These are phyloP conservation scores for Rhyacophila brunnea DNA, from an alignment of 1,140 invertebrate species.

Conservation along the genomic window DNA sequence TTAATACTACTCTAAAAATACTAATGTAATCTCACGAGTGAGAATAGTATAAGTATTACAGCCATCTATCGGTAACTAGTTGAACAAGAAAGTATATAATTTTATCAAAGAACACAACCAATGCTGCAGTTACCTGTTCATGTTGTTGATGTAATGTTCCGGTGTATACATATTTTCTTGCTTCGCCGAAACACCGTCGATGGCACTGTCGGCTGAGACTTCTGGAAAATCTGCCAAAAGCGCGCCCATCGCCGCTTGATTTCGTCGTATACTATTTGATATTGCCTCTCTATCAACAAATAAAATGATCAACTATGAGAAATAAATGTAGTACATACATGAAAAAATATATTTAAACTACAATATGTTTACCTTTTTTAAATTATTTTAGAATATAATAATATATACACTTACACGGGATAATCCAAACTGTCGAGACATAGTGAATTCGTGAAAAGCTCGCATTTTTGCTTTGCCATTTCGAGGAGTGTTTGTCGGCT, in stretches of 20 bases:
- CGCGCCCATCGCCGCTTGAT: conserved; percentile 67
- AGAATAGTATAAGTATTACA: too few species aligned
- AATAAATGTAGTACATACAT: too few species aligned
- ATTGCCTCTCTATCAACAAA: conserved; percentile 68
- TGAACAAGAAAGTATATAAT: background rate
- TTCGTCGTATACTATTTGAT: conserved; percentile 66
- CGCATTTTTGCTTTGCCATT: conserved; percentile 54
- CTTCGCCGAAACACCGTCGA: conserved; percentile 57
- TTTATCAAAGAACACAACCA: background rate
- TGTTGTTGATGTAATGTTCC: conserved; percentile 57
- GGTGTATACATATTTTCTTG: conserved; percentile 60
- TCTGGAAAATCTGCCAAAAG: conserved; percentile 68
- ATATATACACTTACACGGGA: conserved; percentile 66
- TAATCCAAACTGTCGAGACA: conserved; percentile 75
- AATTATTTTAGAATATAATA: too few species aligned
- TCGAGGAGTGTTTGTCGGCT: conserved; percentile 33
- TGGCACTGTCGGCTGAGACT: conserved; percentile 49
- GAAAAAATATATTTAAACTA: too few species aligned
- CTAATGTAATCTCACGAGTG: too few species aligned
- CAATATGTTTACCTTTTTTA: too few species aligned
- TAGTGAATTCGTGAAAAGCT: conserved; percentile 72
- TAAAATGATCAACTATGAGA: too few species aligned
- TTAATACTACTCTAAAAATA: too few species aligned
- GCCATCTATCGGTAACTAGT: background rate
- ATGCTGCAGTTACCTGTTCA: conserved; percentile 43